A percentile compares a stretch with the other conserved stretches of the same genome.
Conservation (phyloP, 2,888 invertebrate species). For the Pelosia muscerda region DNA sequence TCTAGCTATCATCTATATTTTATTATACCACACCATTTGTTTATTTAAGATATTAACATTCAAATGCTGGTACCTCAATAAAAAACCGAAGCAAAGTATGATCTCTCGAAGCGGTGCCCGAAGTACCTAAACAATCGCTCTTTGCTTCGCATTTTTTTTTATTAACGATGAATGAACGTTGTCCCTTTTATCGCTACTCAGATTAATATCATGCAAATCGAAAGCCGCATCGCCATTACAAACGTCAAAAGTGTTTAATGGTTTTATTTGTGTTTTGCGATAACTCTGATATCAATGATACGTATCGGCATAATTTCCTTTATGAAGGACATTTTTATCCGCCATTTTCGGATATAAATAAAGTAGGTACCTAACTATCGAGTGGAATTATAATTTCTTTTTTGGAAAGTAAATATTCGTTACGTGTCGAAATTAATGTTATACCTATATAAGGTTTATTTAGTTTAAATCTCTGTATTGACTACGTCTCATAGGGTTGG, state of each 20-base stretch:
- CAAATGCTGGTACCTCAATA: background rate
- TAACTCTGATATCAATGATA: slow-evolving; percentile 31
- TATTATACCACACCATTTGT: too few species aligned
- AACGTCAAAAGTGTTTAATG: slow-evolving; percentile 21
- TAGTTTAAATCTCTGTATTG: background rate
- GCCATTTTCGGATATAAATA: slow-evolving; percentile 10
- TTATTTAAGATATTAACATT: background rate
- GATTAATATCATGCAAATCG: background rate
- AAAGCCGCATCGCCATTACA: slow-evolving; percentile 1
- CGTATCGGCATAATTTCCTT: slow-evolving; percentile 30
- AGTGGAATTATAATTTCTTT: background rate
- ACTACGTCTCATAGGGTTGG: background rate
- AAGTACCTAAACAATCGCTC: background rate
- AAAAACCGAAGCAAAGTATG: background rate
- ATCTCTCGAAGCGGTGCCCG: too few species aligned
- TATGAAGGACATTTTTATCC: slow-evolving; percentile 15
- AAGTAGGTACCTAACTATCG: too few species aligned
- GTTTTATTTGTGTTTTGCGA: slow-evolving; percentile 36
- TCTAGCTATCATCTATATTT: too few species aligned
- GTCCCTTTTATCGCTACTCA: background rate
- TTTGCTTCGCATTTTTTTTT: background rate
- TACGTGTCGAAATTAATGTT: background rate
- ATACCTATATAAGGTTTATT: background rate
- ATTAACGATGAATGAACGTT: background rate
- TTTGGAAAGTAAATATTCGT: slow-evolving; percentile 9